phyloP scores from a whole-genome alignment of 1,140 invertebrate genomes.

The Drosophila pandora region DNA sequence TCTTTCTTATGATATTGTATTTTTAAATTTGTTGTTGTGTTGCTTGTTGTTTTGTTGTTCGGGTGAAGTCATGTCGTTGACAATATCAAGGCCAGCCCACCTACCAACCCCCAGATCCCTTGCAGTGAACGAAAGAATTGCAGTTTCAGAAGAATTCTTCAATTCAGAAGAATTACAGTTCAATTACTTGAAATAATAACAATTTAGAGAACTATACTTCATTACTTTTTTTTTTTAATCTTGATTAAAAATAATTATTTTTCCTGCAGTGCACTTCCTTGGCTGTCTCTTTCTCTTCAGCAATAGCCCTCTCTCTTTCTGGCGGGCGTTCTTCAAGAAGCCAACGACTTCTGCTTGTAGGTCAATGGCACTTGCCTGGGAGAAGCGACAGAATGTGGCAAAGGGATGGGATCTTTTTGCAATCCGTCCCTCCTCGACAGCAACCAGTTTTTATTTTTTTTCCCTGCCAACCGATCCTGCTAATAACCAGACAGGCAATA shows the following conservation, averaged over 20 bases:
- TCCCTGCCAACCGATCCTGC: conserved; percentile 49
- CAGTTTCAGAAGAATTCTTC: too few species aligned
- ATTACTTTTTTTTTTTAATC: not conserved
- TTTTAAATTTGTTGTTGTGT: conserved; percentile 39
- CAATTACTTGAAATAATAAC: not conserved
- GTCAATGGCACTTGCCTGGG: conserved; percentile 67
- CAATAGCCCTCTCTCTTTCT: not conserved
- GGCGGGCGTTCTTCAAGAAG: conserved; percentile 44
- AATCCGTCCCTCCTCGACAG: not conserved
- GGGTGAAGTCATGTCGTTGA: conserved; percentile 59
- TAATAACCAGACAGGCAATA: conserved; percentile 63
- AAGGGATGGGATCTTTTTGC: conserved; percentile 18
- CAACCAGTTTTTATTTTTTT: conserved; percentile 63
- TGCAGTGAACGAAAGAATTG: not conserved
- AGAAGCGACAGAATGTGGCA: conserved; percentile 3
- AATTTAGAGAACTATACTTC: not conserved
- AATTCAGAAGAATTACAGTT: not conserved
- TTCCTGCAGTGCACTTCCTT: conserved; percentile 19
- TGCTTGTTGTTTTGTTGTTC: conserved; percentile 47
- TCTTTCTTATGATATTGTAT: conserved; percentile 35
- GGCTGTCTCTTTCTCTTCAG: not conserved
- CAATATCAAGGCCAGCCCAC: conserved; percentile 69
- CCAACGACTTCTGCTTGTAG: conserved; percentile 72
- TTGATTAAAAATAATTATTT: not conserved
- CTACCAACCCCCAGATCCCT: conserved; percentile 19